A percentile compares a stretch with the other conserved stretches of the same genome.
Evolutionary conservation across 2,113 vertebrate species (phyloP).

Genomic region (Panthera uncia): DNA sequence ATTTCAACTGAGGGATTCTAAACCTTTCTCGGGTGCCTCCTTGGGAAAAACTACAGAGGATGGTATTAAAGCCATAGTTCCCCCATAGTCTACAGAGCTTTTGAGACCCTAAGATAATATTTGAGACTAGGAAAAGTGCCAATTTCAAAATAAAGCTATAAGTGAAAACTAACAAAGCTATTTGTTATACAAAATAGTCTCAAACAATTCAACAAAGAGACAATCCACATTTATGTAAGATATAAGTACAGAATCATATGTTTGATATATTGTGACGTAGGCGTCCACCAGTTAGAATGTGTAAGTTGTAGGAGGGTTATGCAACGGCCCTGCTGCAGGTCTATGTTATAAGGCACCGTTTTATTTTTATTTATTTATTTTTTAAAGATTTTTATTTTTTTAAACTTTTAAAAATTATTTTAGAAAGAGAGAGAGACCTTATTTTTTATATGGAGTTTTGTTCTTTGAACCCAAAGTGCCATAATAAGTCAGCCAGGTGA

Average conservation of each 20-base stretch:
- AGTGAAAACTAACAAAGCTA: background rate
- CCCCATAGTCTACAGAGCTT: background rate
- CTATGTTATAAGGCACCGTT: background rate
- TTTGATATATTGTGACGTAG: background rate
- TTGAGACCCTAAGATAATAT: background rate
- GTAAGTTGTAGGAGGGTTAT: background rate
- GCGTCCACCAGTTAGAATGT: background rate
- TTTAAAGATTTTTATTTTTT: background rate
- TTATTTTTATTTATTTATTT: background rate
- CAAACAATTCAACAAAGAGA: background rate
- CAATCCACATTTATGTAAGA: background rate
- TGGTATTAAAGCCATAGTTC: rapidly evolving
- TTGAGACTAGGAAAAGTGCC: background rate
- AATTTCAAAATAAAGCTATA: background rate
- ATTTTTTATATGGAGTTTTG: no score
- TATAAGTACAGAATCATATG: background rate
- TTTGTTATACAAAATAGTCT: background rate
- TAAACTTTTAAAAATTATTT: background rate
- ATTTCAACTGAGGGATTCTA: background rate
- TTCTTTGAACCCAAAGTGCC: background rate
- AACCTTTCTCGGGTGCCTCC: background rate
- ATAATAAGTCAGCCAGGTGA: background rate
- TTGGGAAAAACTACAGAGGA: background rate
- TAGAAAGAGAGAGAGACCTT: background rate
- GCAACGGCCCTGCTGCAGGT: no score